A percentile compares a stretch with the other conserved stretches of the same genome.
Evolutionary conservation across 2,888 invertebrate genomes (phyloP).

Genomic region (Leptinotarsa peninsularis): DNA sequence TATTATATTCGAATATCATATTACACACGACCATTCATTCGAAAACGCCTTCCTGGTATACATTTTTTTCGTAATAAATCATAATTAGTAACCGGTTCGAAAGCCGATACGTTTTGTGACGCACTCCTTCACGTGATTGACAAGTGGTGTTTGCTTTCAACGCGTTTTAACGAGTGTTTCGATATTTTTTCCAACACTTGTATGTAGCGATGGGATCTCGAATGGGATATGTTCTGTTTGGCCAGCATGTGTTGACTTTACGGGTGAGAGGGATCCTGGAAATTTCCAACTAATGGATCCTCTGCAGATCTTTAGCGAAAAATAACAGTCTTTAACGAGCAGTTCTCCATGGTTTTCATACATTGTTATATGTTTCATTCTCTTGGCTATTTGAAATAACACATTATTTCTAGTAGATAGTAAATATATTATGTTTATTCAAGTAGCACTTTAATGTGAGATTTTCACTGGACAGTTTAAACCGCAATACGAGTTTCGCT

Average conservation of each 20-base stretch:
- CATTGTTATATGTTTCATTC: too few species aligned
- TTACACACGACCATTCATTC: constrained; percentile 22
- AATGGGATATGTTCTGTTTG: constrained; percentile 4
- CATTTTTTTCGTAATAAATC: constrained; percentile 24
- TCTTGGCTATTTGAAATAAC: too few species aligned
- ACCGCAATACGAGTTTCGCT: too few species aligned
- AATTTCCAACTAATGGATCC: not conserved
- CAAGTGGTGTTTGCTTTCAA: constrained; percentile 19
- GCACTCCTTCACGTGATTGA: constrained; percentile 12
- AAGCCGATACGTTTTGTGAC: constrained; percentile 10
- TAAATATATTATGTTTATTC: too few species aligned
- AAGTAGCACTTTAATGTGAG: too few species aligned
- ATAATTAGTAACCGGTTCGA: constrained; percentile 22
- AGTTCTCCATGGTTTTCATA: too few species aligned
- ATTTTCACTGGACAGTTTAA: too few species aligned
- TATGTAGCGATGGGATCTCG: not conserved
- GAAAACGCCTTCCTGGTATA: constrained; percentile 28
- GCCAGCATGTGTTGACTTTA: constrained; percentile 13
- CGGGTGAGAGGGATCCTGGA: not conserved
- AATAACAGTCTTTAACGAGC: too few species aligned
- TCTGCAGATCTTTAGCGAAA: not conserved
- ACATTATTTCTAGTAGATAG: too few species aligned
- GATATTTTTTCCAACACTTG: not conserved
- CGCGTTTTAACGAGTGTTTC: constrained; percentile 8
- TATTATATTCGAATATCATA: constrained; percentile 29